These are phyloP conservation scores for Rhingia rostrata DNA, from an alignment of 2,888 invertebrate species.

Conservation along the genomic window DNA sequence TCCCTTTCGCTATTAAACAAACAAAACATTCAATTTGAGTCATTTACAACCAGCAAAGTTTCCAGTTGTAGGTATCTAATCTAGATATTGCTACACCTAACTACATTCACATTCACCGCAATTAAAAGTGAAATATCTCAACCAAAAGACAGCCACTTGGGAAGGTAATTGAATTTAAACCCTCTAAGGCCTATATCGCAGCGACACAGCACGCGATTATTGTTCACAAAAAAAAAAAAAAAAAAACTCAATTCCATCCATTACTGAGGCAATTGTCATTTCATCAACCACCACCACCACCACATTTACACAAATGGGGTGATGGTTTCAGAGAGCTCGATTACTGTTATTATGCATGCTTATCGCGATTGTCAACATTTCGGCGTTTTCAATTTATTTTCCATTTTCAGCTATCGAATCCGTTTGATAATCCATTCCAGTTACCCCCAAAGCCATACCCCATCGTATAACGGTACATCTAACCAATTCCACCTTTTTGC, in stretches of 20 bases:
- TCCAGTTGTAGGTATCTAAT: too few relatives aligned
- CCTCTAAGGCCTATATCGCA: constrained; percentile 1
- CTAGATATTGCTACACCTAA: too few relatives aligned
- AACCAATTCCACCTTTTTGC: constrained; percentile 70
- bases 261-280: constrained; percentile 35
- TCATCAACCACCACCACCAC: constrained; percentile 10
- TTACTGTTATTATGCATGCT: constrained; percentile 35
- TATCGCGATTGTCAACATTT: constrained; percentile 52
- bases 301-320: background rate
- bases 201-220: constrained; percentile 25
- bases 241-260: constrained; percentile 33
- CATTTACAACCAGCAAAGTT: too few relatives aligned
- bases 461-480: constrained; percentile 42
- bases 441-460: constrained; percentile 8
- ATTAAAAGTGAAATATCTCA: background rate
- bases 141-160: background rate
- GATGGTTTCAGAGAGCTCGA: constrained; percentile 7
- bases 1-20: too few relatives aligned
- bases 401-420: constrained; percentile 26
- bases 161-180: constrained; percentile 50
- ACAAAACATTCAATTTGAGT: too few relatives aligned
- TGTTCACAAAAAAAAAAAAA: background rate
- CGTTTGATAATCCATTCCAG: constrained; percentile 14
- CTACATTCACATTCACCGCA: constrained; percentile 8
- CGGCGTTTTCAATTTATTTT: constrained; percentile 57